Base-by-base conservation (phyloP, 2,113 vertebrate genomes). In the Agapornis roseicollis region DNA sequence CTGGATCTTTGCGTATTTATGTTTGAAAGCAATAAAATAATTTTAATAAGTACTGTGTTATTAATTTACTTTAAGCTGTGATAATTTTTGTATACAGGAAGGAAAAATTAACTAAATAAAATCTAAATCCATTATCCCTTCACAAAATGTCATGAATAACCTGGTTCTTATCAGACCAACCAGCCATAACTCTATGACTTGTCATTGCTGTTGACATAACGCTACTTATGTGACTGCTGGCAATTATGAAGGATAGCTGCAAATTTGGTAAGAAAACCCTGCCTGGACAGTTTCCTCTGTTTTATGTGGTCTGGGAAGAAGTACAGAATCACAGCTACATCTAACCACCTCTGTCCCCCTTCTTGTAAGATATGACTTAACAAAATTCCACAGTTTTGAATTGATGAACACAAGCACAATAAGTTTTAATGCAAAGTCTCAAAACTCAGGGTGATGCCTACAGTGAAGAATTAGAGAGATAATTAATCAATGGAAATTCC, bases 401-500 rank as follows among this genome's bases (percentile, higher is more conserved):
- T 13, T 53, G 60, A 85, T 74, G 53, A 90, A 56, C 60, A 63
- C 5, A 72, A 89, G 20, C 11, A n/a, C 27, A 50, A 1, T 19
- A 80, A 80, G 58, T 46, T 88, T 93, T 94, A 85, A 90, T 37
- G 37, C 58, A 77, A 49, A 91, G n/a, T 76, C 58, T 68, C 56
- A 74, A 89, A 96, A 84, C 49, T 91, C 78, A 73, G 39, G 93
- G 42, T 70, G 76, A 70, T 83, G 93, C 92, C 94, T 96, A 90
- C 92, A 66, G 91, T 95, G 89, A 97, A 95, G 93, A 97, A 89
- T 6, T 80, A 53, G 80, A 80, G 55, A 88, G 80, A 93, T 90
- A 97, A 98, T 97, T 96, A 97, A 97, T 96, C 96, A 97, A 69
- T 94, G 56, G 77, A 97, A 97, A 97, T 95, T 97, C 91, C 73